These are phyloP conservation scores for Nasonovia ribisnigri DNA, from an alignment of 2,888 invertebrate genomes.

Conservation along the genomic window DNA sequence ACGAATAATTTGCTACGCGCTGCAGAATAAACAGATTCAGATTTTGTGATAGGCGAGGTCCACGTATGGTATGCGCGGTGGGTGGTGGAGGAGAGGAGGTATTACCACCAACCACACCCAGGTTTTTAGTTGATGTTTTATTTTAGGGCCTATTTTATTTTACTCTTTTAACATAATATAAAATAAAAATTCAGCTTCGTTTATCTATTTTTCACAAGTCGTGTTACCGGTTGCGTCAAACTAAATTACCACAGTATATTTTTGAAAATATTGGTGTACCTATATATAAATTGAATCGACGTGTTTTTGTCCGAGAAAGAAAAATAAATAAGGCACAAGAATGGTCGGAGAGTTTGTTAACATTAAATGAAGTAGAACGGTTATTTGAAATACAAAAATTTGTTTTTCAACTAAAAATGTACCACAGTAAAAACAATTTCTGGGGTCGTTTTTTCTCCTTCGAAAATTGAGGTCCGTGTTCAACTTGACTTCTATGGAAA, in stretches of 20 bases:
- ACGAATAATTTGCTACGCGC: neutral
- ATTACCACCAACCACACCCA: neutral
- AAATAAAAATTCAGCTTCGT: neutral
- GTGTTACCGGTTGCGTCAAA: neutral
- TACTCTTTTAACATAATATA: neutral
- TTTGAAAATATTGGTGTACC: neutral
- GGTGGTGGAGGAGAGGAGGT: neutral
- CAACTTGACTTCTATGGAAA: neutral
- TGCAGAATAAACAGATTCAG: neutral
- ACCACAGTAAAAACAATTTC: neutral
- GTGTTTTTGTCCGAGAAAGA: neutral
- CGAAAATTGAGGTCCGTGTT: neutral
- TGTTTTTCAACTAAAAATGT: neutral
- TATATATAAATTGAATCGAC: neutral
- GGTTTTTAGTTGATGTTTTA: neutral
- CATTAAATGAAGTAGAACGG: neutral
- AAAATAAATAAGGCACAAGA: neutral
- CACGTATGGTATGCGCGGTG: neutral
- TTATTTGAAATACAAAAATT: neutral
- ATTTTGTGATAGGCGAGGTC: neutral
- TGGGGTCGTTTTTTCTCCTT: neutral
- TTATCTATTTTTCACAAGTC: neutral
- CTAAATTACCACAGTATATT: neutral
- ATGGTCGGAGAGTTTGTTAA: neutral
- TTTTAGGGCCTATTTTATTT: neutral